phyloP scores from a whole-genome alignment of 2,113 vertebrate species.

The Capreolus pygargus region DNA sequence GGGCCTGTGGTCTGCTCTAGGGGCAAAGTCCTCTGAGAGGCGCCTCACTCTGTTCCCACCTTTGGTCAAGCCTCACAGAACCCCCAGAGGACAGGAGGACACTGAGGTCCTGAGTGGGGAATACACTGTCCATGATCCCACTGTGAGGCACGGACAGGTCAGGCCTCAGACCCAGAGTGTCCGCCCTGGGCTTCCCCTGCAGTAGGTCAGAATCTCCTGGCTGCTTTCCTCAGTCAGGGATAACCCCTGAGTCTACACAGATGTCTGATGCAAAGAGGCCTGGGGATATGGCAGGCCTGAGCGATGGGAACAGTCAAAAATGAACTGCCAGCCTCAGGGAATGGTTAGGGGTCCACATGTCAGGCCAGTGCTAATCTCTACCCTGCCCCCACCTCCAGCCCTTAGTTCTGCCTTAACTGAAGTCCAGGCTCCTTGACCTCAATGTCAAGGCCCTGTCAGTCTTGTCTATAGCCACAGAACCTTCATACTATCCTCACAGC shows the following conservation, averaged over 20 bases:
- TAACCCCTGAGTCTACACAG: background rate
- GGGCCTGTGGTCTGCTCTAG: background rate
- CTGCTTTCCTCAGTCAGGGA: background rate
- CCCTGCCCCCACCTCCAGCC: background rate
- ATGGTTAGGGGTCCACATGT: background rate
- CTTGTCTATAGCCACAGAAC: background rate
- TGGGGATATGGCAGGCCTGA: background rate
- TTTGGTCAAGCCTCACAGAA: background rate
- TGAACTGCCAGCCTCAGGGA: background rate
- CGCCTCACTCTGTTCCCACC: background rate
- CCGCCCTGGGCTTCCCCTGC: background rate
- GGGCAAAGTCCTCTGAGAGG: background rate
- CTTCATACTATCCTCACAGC: background rate
- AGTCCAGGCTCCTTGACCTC: background rate
- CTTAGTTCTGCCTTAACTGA: background rate
- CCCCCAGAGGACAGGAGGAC: background rate
- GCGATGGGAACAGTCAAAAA: background rate
- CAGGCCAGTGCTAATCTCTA: background rate
- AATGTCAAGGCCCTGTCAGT: background rate
- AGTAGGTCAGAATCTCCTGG: background rate
- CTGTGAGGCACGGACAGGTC: background rate
- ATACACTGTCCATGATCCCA: background rate
- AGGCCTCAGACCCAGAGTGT: background rate
- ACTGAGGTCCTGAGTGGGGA: background rate
- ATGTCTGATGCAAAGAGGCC: background rate